phyloP scores from a whole-genome alignment of 1,140 invertebrate genomes.

The Babylonia areolata region DNA sequence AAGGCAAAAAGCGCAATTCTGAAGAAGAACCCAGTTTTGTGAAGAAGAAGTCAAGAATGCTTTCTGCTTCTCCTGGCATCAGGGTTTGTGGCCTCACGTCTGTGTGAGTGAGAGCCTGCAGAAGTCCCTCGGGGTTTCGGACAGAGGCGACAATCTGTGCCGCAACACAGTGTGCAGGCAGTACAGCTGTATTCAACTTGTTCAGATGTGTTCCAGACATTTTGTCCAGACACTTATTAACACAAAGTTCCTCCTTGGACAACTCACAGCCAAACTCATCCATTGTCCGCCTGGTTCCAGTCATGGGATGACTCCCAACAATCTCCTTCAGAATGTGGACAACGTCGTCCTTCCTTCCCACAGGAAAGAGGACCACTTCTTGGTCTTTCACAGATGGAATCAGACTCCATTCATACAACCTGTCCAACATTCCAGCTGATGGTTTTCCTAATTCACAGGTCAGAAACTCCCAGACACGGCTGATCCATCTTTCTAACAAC shows the following conservation, averaged over 20 bases:
- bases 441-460: not conserved
- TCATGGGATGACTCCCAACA: not conserved
- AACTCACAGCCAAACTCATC: not conserved
- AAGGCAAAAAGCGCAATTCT: not conserved
- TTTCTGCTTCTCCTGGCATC: not conserved
- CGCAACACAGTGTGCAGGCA: not conserved
- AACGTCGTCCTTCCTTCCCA: constrained; percentile 6
- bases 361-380: not conserved
- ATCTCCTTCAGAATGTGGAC: not conserved
- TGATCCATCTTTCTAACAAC: not conserved
- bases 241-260: not conserved
- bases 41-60: not conserved
- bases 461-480: constrained; percentile 15
- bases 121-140: not conserved
- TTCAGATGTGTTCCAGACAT: not conserved
- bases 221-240: not conserved
- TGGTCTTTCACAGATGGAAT: not conserved
- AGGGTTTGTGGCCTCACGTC: not conserved
- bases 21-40: not conserved
- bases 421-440: not conserved
- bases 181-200: not conserved
- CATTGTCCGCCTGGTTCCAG: not conserved
- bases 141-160: constrained; percentile 19
- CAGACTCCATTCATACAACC: constrained; percentile 20
- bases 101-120: not conserved